These are phyloP conservation scores for Bradypodion ventrale DNA, from an alignment of 2,797 vertebrate species.

Conservation along the genomic window DNA sequence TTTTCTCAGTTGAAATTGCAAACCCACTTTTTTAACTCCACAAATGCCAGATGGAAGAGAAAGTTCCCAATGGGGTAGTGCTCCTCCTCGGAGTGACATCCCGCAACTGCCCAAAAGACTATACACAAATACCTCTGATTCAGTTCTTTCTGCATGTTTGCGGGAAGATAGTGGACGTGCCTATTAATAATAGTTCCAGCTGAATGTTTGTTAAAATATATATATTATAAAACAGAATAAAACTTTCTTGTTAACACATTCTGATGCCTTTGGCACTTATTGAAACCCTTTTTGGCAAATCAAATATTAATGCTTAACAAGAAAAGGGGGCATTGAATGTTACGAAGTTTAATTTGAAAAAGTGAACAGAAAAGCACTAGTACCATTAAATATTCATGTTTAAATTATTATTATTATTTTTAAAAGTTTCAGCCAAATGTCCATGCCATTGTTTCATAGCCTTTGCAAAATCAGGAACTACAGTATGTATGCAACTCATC, in stretches of 20 bases:
- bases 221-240: conserved; percentile 43
- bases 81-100: too few species aligned
- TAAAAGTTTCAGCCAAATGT: conserved; percentile 53
- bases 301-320: conserved; percentile 72
- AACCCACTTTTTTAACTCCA: too few species aligned
- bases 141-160: too few species aligned
- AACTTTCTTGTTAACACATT: conserved; percentile 51
- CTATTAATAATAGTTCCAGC: conserved; percentile 18
- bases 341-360: conserved; percentile 62
- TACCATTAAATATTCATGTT: conserved; percentile 68
- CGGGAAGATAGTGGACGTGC: neutral
- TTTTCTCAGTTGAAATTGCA: too few species aligned
- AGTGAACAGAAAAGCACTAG: conserved; percentile 60
- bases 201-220: conserved; percentile 57
- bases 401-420: conserved; percentile 74
- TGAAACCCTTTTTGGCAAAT: conserved; percentile 62
- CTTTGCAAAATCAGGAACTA: conserved; percentile 20
- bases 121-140: too few species aligned
- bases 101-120: too few species aligned
- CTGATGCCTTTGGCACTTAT: conserved; percentile 54
- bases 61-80: too few species aligned
- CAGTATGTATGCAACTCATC: neutral
- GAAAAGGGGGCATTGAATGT: conserved; percentile 61
- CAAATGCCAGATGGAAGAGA: too few species aligned
- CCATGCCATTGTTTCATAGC: conserved; percentile 47